These are phyloP conservation scores for Diceros bicornis DNA, from an alignment of 2,797 vertebrate genomes.

Conservation along the genomic window DNA sequence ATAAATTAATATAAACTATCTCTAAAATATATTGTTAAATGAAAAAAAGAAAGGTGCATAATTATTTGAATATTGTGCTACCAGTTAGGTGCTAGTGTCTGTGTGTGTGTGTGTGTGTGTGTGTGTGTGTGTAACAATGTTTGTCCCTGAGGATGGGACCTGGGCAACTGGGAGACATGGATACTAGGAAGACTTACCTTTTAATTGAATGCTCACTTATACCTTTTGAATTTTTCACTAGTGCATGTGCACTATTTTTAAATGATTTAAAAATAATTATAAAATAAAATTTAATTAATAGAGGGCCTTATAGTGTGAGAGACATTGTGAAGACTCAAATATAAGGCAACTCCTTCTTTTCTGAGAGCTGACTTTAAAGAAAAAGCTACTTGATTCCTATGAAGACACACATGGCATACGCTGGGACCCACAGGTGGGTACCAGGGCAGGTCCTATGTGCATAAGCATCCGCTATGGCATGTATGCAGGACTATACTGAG, in stretches of 20 bases:
- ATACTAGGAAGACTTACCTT: neutral
- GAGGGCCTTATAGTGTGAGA: neutral
- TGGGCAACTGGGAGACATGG: neutral
- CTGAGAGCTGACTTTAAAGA: neutral
- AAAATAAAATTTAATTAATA: slow-evolving; percentile 39
- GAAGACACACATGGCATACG: neutral
- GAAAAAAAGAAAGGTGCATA: neutral
- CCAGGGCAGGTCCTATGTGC: neutral
- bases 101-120: neutral
- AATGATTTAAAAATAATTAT: slow-evolving; percentile 48
- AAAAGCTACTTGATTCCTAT: neutral
- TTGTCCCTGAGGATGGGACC: neutral
- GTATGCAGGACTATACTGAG: neutral
- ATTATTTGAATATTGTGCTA: neutral
- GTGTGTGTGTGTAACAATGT: neutral
- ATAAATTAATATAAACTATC: slow-evolving; percentile 38
- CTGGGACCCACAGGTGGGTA: neutral
- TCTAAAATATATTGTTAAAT: slow-evolving; percentile 40
- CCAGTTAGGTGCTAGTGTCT: neutral
- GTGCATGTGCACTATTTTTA: neutral
- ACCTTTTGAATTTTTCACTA: neutral
- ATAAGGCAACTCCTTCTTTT: slow-evolving; percentile 27
- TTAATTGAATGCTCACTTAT: neutral
- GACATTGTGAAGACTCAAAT: slow-evolving; percentile 10
- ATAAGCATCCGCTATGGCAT: neutral